A percentile compares a stretch with the other conserved stretches of the same genome.
phyloP scores from a whole-genome alignment of 2,888 invertebrate species.

The Stomorhina lunata region DNA sequence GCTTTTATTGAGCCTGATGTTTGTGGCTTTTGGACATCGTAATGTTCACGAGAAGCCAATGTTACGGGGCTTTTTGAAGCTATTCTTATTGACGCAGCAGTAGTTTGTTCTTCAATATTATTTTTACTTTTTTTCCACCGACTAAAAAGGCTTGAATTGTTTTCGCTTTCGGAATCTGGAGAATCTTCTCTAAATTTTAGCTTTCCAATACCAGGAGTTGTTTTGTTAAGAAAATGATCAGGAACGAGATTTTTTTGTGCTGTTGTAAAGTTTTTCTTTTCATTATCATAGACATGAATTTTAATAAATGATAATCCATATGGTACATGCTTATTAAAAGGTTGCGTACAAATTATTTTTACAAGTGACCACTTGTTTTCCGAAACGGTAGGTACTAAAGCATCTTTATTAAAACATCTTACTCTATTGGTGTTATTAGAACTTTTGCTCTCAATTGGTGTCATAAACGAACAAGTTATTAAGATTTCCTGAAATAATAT shows the following conservation, averaged over 20 bases:
- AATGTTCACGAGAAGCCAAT: neutral
- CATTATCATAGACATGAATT: constrained; percentile 80
- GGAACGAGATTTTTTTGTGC: constrained; percentile 61
- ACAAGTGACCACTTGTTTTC: constrained; percentile 90
- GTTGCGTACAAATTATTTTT: constrained; percentile 92
- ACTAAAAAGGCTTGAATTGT: constrained; percentile 71
- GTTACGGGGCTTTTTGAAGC: neutral
- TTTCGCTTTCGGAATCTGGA: constrained; percentile 81
- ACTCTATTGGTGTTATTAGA: constrained; percentile 85
- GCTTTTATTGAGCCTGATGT: neutral
- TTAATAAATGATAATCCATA: constrained; percentile 92
- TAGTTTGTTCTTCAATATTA: neutral
- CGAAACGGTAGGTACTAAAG: constrained; percentile 82
- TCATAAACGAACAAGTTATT: constrained; percentile 89
- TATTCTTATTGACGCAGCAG: constrained; percentile 36
- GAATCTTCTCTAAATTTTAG: constrained; percentile 81
- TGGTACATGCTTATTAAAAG: constrained; percentile 89
- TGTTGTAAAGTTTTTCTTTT: constrained; percentile 27
- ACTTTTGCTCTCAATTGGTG: constrained; percentile 87
- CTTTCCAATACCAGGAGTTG: constrained; percentile 76
- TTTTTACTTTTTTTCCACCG: constrained; percentile 75
- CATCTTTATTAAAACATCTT: constrained; percentile 85
- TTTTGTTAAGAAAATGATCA: constrained; percentile 48
- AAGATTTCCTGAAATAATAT: constrained; percentile 83
- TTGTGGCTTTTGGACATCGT: neutral